A percentile compares a stretch with the other conserved stretches of the same genome.
Evolutionary conservation across 2,888 invertebrate species (phyloP).

Genomic region (Taphrorychus bicolor): DNA sequence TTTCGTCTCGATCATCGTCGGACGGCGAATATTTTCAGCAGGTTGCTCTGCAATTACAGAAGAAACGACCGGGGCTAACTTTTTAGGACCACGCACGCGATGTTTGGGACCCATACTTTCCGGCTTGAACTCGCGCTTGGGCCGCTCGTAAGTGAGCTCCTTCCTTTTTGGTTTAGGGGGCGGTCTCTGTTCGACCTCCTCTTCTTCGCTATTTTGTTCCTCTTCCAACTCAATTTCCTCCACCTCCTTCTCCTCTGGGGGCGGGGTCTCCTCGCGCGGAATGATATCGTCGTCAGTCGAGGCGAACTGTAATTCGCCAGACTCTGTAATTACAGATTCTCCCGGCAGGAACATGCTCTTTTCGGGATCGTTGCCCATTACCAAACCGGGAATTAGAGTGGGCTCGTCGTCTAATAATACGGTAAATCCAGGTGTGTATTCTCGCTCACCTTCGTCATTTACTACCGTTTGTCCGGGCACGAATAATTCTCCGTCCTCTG

Average conservation of each 20-base stretch:
- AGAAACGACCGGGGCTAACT: conserved; percentile 37
- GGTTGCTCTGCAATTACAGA: not conserved
- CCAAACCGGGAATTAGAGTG: conserved; percentile 81
- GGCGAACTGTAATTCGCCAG: conserved; percentile 57
- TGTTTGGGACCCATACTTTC: conserved; percentile 56
- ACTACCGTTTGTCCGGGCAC: conserved; percentile 79
- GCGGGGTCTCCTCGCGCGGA: conserved; percentile 45
- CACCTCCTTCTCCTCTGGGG: conserved; percentile 46
- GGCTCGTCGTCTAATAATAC: conserved; percentile 80
- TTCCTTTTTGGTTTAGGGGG: conserved; percentile 49
- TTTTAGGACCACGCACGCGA: conserved; percentile 53
- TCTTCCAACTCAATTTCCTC: conserved; percentile 52
- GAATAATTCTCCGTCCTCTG: conserved; percentile 61
- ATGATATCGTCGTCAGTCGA: conserved; percentile 61
- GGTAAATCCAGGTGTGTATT: conserved; percentile 81
- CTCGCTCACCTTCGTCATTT: conserved; percentile 73
- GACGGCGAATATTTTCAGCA: not conserved
- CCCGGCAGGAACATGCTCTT: conserved; percentile 59
- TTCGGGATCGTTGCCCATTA: conserved; percentile 68
- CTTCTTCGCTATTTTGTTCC: conserved; percentile 51
- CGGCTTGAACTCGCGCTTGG: conserved; percentile 52
- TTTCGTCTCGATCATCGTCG: conserved; percentile 25
- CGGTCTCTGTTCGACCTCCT: conserved; percentile 46
- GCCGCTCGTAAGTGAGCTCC: conserved; percentile 55
- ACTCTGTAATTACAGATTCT: conserved; percentile 57